A percentile compares a stretch with the other conserved stretches of the same genome.
Conservation (phyloP, 2,113 vertebrate genomes). For the Grammomys dolichurus region DNA sequence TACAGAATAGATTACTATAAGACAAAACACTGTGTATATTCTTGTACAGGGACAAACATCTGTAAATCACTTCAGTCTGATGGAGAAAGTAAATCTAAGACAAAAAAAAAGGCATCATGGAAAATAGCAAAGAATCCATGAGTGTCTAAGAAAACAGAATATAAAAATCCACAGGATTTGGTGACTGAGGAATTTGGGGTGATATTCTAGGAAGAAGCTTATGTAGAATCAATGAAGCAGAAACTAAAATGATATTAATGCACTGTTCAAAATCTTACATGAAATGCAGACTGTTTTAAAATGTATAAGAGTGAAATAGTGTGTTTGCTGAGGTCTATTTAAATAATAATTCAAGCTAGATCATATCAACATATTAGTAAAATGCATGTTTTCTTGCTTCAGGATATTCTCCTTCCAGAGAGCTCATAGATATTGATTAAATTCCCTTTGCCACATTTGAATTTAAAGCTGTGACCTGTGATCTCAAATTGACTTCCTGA, state of each 20-base stretch:
- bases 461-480: conserved; percentile 84
- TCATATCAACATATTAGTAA: conserved; percentile 34
- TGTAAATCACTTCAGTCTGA: conserved; percentile 10
- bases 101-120: fast-evolving
- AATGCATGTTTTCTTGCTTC: neutral
- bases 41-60: fast-evolving
- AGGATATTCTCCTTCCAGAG: neutral
- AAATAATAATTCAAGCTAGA: conserved; percentile 3
- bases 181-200: neutral
- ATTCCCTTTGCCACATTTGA: conserved; percentile 75
- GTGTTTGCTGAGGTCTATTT: conserved; percentile 32
- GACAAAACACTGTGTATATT: neutral
- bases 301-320: neutral
- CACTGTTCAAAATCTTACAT: neutral
- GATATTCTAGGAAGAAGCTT: neutral
- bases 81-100: neutral
- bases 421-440: conserved; percentile 54
- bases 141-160: neutral
- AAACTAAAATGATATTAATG: conserved; percentile 21
- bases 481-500: conserved; percentile 87
- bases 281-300: conserved; percentile 46
- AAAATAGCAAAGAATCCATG: neutral
- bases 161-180: neutral
- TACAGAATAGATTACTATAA: neutral
- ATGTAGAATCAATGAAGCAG: neutral